Conservation (phyloP, 2,888 invertebrate genomes). For the Icerya purchasi region DNA sequence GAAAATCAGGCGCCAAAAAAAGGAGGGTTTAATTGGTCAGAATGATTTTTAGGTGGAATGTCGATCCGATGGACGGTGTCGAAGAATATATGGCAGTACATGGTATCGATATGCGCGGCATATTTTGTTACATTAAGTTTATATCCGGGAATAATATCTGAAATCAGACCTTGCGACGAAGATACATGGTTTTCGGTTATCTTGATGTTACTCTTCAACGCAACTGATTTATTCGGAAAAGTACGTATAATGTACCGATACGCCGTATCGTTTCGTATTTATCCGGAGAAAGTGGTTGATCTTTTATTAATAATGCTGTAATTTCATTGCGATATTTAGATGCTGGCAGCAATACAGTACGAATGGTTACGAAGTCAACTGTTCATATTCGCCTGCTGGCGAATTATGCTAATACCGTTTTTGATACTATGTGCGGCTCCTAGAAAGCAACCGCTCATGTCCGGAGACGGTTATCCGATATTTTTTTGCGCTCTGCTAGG, state of each 20-base stretch:
- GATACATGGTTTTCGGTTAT: constrained; percentile 80
- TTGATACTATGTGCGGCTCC: constrained; percentile 64
- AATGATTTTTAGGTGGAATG: constrained; percentile 6
- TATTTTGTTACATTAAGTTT: constrained; percentile 75
- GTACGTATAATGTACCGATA: constrained; percentile 26
- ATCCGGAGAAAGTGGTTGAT: too few relatives aligned
- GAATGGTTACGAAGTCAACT: constrained; percentile 65
- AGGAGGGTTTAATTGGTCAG: not conserved
- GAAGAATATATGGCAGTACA: constrained; percentile 67
- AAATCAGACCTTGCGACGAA: constrained; percentile 61
- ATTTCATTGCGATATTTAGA: constrained; percentile 28
- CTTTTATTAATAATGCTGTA: too few relatives aligned
- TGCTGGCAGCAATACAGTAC: constrained; percentile 55
- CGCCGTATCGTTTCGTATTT: not conserved
- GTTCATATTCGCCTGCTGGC: constrained; percentile 46
- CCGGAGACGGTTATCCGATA: constrained; percentile 40
- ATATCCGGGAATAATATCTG: constrained; percentile 77
- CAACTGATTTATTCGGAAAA: constrained; percentile 67
- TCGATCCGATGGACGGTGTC: constrained; percentile 32
- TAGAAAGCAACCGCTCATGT: constrained; percentile 46
- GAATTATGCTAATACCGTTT: constrained; percentile 56
- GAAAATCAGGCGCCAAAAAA: not conserved
- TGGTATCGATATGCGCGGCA: constrained; percentile 68
- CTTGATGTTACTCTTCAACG: constrained; percentile 72
- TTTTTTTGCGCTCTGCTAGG: constrained; percentile 44